Evolutionary conservation across 64 coral and sea anemone genomes (phyloP), one percentile per base, ranked within the genome.

Genomic region (Montipora efflorescens): DNA sequence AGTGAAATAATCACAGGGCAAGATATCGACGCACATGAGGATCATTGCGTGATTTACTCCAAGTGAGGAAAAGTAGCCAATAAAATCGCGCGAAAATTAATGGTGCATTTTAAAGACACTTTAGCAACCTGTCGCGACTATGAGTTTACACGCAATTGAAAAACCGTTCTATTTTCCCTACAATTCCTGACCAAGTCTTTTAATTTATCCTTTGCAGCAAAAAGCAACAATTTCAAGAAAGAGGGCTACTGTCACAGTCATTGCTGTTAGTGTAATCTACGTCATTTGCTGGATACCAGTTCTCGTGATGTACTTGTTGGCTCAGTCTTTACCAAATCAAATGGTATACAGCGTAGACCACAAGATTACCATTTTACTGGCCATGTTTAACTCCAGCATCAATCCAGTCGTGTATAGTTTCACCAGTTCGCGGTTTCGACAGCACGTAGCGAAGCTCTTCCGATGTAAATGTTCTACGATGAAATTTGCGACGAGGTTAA

Each of bases 251-350:
- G 2, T 84, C 5, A 59, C 62, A n/a, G 81, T 84, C 59, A 84
- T 84, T 7, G 13, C 61, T 15, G 81, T 84, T 10, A 84, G 81
- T 5, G 4, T 84, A 45, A 84, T 84, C 81, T 84, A 84, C 43
- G 81, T 13, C 81, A 84, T 68, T 68, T 84, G 81, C 9, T 84
- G 81, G 81, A 61, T 84, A 18, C 81, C 81, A 68, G 81, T 84
- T 13, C 81, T 84, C 7, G 62, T 68, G 36, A 84, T 84, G 81
- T 84, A 84, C 44, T 47, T 12, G 14, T 66, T 68, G 44, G 62
- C 62, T 12, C 62, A 69, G 8, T 20, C 59, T 5, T 43, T 69
- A 10, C 81, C 61, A 19, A 48, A 69, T 3, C 28, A n/a, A 7
- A 68, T 47, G 44, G 15, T 84, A 9, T 16, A 47, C 81, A 84